Conservation (phyloP, 1,140 invertebrate species). For the Tetragonula clypearis region DNA sequence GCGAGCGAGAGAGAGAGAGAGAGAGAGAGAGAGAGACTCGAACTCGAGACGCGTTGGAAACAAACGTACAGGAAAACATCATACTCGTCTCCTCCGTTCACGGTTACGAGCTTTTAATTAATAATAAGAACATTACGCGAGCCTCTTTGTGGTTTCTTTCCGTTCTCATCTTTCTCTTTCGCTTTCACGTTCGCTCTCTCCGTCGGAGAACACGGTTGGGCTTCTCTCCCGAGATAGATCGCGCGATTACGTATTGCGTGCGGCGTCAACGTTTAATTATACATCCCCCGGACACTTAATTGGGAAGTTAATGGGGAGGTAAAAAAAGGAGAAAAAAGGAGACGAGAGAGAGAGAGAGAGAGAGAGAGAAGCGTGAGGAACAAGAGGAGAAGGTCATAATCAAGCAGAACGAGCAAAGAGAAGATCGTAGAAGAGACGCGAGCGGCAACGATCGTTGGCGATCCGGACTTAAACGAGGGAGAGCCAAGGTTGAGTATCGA, state of each 20-base stretch:
- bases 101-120: slow-evolving; percentile 14
- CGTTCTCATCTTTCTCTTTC: neutral
- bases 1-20: neutral
- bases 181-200: neutral
- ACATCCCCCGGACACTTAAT: slow-evolving; percentile 62
- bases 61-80: neutral
- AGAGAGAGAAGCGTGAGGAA: slow-evolving; percentile 42
- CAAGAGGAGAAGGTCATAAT: slow-evolving; percentile 68
- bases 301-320: slow-evolving; percentile 67
- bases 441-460: slow-evolving; percentile 3
- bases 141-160: neutral
- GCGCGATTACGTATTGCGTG: slow-evolving; percentile 35
- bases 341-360: too few relatives aligned
- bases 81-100: too few relatives aligned
- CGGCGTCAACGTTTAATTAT: slow-evolving; percentile 61
- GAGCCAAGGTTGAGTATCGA: neutral
- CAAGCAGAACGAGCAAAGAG: slow-evolving; percentile 51
- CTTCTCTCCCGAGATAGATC: neutral
- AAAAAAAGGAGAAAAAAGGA: slow-evolving; percentile 7
- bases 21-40: neutral
- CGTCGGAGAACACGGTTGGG: neutral
- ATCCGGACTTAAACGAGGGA: neutral
- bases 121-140: slow-evolving; percentile 1
- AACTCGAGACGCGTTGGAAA: neutral
- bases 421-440: neutral